Evolutionary conservation across 2,888 invertebrate species (phyloP).

Genomic region (Drosophila suboccidentalis): DNA sequence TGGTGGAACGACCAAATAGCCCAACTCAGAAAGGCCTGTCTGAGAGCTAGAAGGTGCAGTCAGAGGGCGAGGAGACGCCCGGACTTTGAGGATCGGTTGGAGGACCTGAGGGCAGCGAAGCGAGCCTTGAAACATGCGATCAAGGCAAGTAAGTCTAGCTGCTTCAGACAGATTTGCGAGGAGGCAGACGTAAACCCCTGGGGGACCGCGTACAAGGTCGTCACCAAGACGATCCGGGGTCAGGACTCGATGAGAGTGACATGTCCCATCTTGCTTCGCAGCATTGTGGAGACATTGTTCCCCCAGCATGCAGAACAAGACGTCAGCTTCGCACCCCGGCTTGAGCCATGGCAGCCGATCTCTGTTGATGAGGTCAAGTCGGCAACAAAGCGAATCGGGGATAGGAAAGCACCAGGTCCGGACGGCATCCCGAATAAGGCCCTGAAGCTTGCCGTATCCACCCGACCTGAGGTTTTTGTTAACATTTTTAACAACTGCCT

Average conservation of each 20-base stretch:
- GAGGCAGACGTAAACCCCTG: neutral
- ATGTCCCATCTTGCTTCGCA: neutral
- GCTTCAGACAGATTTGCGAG: neutral
- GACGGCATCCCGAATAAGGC: neutral
- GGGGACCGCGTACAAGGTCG: neutral
- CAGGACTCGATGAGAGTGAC: neutral
- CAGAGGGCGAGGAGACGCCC: neutral
- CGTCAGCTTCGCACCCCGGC: neutral
- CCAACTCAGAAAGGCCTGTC: neutral
- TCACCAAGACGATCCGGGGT: neutral
- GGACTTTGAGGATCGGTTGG: neutral
- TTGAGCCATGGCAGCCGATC: neutral
- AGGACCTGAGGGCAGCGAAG: neutral
- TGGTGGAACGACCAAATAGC: neutral
- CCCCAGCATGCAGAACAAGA: neutral
- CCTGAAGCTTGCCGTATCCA: neutral
- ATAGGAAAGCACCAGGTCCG: neutral
- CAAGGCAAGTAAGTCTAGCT: neutral
- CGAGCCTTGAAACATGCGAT: neutral
- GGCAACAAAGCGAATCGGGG: neutral
- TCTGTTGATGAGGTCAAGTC: neutral
- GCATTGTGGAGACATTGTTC: neutral
- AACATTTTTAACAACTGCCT: neutral
- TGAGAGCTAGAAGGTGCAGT: neutral
- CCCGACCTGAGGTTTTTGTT: neutral